Conservation (phyloP, 2,797 vertebrate genomes). For the Chiloscyllium punctatum region DNA sequence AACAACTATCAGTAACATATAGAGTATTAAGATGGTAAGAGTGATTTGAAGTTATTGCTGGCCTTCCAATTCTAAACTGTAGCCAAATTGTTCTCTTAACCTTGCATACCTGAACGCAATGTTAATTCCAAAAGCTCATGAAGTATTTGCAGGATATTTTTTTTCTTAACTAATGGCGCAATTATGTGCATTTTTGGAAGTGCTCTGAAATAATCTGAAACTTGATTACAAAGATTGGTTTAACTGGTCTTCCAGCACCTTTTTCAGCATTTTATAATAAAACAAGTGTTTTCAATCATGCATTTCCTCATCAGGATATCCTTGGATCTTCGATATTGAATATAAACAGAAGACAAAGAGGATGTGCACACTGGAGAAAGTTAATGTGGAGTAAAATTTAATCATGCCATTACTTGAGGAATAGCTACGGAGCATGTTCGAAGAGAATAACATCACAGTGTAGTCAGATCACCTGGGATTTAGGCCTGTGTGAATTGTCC, state of each 20-base stretch:
- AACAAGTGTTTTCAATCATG: not conserved
- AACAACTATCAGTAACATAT: not conserved
- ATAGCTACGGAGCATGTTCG: too few relatives aligned
- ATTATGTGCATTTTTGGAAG: not conserved
- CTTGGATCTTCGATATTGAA: not conserved
- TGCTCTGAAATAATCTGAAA: not conserved
- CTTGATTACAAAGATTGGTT: not conserved
- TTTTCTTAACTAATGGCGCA: not conserved
- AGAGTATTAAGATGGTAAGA: not conserved
- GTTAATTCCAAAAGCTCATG: not conserved
- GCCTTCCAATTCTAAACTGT: not conserved
- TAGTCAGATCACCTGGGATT: too few relatives aligned
- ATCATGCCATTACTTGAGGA: too few relatives aligned
- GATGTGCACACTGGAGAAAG: too few relatives aligned
- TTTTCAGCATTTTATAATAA: not conserved
- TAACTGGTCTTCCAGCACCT: not conserved
- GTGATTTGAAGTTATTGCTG: not conserved
- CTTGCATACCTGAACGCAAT: not conserved
- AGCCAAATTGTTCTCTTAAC: not conserved
- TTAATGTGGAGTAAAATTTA: too few relatives aligned
- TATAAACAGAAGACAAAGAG: too few relatives aligned
- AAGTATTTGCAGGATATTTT: not conserved
- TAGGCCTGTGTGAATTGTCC: too few relatives aligned
- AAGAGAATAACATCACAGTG: too few relatives aligned
- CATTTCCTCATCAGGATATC: not conserved